Evolutionary conservation across 2,888 invertebrate species (phyloP), one percentile per base, ranked within the genome.

Genomic region (Dorcus hopei): DNA sequence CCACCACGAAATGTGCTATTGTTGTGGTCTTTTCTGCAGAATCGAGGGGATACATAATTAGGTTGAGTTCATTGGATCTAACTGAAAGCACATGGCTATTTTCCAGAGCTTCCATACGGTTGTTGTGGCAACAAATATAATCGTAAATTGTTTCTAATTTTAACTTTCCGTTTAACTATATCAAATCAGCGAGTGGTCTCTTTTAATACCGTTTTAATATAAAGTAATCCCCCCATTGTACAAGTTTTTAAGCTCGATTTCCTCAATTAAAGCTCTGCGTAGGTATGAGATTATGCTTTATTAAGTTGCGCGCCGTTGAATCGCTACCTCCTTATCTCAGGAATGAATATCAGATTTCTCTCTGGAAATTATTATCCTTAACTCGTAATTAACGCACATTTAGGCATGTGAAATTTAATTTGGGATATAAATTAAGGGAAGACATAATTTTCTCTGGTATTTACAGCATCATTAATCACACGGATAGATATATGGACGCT

Each of bases 201-300:
- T 49, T 52, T 53, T 56, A 50, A 52, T 41, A 33, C 52, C 49
- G 52, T 61, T 60, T 60, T 59, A 63, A 66, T 65, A 65, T 64
- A 65, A 68, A 66, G 68, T 72, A 72, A 72, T 72, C 70, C 68
- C 61, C 59, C 67, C 68, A 73, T 74, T 74, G 73, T 74, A 72
- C 70, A 73, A 74, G 72, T 74, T 74, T 74, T 74, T 72, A 71
- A 74, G 71, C 72, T 69, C 69, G 67, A 72, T 73, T 74, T 74
- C 74, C 73, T 72, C 72, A 72, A 74, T 74, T 73, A 74, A 74
- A 73, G 68, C 71, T 68, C 64, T 61, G 52, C 64, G 65, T 61
- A 60, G 61, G 62, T 63, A 62, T 14, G 60, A 58, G 66, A 68
- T 68, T 67, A 69, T 66, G 68, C 42, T 69, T 71, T 73, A 74